phyloP scores from a whole-genome alignment of 30 jellyfish, hydroid and myxozoan species.

The Aurelia sp. region DNA sequence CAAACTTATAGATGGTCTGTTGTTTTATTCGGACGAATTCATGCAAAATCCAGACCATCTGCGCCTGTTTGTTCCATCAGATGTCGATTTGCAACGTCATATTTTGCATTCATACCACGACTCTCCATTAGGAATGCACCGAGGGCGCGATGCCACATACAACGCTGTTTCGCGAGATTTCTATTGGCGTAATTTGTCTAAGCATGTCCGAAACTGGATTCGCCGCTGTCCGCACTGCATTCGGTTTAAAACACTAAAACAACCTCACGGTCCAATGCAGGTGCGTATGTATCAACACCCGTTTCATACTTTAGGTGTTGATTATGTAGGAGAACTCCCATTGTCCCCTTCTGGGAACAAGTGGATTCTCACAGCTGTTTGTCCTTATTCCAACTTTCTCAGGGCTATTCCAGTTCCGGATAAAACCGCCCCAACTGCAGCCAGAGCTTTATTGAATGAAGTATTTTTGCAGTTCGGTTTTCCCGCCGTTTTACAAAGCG shows the following conservation, averaged over 20 bases:
- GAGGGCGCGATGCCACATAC: slow-evolving; percentile 41
- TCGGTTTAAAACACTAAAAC: slow-evolving; percentile 28
- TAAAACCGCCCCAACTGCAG: slow-evolving; percentile 41
- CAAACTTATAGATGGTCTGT: slow-evolving; percentile 33
- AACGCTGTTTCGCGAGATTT: slow-evolving; percentile 51
- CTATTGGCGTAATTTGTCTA: slow-evolving; percentile 41
- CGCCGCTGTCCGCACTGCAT: slow-evolving; percentile 48
- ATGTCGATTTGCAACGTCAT: slow-evolving; percentile 12
- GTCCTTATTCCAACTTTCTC: slow-evolving; percentile 52
- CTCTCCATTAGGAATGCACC: slow-evolving; percentile 16
- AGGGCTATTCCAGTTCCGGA: slow-evolving; percentile 61
- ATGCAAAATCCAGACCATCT: slow-evolving; percentile 27
- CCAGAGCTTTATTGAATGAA: slow-evolving; percentile 21
- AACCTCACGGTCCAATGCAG: slow-evolving; percentile 66
- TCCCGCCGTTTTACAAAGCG: slow-evolving; percentile 61
- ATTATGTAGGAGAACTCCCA: slow-evolving; percentile 60
- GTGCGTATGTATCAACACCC: slow-evolving; percentile 43
- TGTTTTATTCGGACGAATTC: slow-evolving; percentile 51
- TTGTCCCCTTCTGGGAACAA: slow-evolving; percentile 36
- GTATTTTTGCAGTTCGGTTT: slow-evolving; percentile 41
- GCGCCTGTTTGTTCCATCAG: slow-evolving; percentile 41
- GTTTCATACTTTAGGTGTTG: slow-evolving; percentile 47
- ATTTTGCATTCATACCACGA: slow-evolving; percentile 20
- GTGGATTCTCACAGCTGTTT: slow-evolving; percentile 57
- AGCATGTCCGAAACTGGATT: slow-evolving; percentile 50